Percentiles rank a stretch among this genome's conserved stretches.
Conservation (phyloP, 2,113 vertebrate species). For the Campylomormyrus tamandua region DNA sequence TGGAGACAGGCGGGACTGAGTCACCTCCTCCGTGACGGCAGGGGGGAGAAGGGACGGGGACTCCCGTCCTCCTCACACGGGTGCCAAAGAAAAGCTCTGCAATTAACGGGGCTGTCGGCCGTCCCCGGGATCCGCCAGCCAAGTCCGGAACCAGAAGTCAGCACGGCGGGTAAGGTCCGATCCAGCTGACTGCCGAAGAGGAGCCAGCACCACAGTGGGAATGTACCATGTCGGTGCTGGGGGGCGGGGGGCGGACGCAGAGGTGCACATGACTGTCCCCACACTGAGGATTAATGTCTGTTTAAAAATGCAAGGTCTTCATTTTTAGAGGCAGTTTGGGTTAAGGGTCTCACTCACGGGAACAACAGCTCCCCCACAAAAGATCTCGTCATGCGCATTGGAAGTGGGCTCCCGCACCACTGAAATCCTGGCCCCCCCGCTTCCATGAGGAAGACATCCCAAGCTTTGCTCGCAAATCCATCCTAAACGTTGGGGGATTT, state of each 20-base stretch:
- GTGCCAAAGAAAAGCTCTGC: not conserved
- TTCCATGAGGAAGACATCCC: not conserved
- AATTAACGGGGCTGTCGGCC: not conserved
- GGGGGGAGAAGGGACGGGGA: not conserved
- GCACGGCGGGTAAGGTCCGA: not conserved
- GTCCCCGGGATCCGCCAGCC: not conserved
- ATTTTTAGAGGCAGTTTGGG: not conserved
- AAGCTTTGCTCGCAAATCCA: constrained; percentile 5
- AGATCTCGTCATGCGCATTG: not conserved
- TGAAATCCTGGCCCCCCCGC: not conserved
- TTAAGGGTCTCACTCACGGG: not conserved
- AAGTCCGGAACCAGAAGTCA: not conserved
- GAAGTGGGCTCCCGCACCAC: not conserved
- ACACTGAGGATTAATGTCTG: not conserved
- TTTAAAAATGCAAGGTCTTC: not conserved
- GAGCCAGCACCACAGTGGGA: not conserved
- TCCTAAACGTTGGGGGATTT: constrained; percentile 37
- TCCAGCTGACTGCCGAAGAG: not conserved
- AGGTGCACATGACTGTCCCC: not conserved
- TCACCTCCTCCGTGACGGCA: not conserved
- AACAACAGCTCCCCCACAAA: not conserved
- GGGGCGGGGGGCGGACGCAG: not conserved
- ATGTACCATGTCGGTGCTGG: not conserved
- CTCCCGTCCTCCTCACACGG: not conserved
- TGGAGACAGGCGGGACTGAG: not conserved